These are phyloP conservation scores for Lycopodina hypogea DNA, from an alignment of 37 sponge, comb jelly and placozoan genomes.

Conservation along the genomic window DNA sequence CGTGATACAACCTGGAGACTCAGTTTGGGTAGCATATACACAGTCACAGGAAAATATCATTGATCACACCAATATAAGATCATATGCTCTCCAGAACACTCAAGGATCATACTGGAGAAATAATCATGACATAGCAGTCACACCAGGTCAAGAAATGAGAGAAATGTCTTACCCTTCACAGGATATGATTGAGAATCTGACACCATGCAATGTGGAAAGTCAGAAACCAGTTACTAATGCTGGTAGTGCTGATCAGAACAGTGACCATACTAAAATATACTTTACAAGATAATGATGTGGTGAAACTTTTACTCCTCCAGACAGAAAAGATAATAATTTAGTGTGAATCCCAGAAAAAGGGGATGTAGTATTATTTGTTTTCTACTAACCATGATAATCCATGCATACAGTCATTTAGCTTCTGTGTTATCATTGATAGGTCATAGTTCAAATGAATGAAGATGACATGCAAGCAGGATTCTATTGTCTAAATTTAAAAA, in stretches of 20 bases:
- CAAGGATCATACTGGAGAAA: slow-evolving; percentile 23
- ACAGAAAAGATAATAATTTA: background rate
- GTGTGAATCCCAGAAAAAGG: slow-evolving; percentile 4
- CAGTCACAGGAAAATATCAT: slow-evolving; percentile 9
- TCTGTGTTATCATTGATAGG: too few relatives aligned
- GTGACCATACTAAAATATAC: background rate
- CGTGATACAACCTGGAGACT: slow-evolving; percentile 24
- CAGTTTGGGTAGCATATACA: slow-evolving; percentile 21
- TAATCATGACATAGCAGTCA: background rate
- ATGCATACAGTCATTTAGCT: too few relatives aligned
- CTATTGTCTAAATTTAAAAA: too few relatives aligned
- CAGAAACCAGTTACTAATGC: background rate
- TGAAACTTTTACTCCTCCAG: background rate
- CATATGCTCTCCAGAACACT: slow-evolving; percentile 3
- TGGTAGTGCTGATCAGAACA: background rate
- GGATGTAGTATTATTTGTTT: slow-evolving; percentile 2
- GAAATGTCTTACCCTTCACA: background rate
- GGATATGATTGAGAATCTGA: background rate
- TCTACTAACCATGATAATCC: too few relatives aligned
- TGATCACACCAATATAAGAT: slow-evolving; percentile 7
- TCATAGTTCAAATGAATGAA: too few relatives aligned
- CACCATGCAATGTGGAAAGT: background rate
- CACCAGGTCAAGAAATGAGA: background rate
- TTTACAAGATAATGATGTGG: background rate
- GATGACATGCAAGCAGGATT: too few relatives aligned